A percentile compares a stretch with the other conserved stretches of the same genome.
These are phyloP conservation scores for Delphinapterus leucas DNA, from an alignment of 2,113 vertebrate species.

Conservation along the genomic window DNA sequence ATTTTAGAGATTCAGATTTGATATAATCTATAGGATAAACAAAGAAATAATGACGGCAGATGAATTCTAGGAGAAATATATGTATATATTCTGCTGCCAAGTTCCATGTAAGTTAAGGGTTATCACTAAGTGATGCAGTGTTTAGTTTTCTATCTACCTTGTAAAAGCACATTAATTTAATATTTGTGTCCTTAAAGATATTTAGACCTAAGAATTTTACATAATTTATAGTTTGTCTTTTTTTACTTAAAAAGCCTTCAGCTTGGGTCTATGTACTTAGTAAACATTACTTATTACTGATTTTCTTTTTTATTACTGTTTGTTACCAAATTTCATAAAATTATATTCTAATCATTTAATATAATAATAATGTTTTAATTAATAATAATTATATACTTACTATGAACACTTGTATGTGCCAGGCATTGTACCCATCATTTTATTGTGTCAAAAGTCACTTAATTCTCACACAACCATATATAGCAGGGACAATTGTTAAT, in stretches of 20 bases:
- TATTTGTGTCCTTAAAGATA: slow-evolving; percentile 2
- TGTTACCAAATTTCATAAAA: not conserved
- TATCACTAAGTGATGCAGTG: not conserved
- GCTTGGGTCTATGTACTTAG: not conserved
- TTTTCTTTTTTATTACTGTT: not conserved
- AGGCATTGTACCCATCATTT: not conserved
- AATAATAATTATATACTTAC: not conserved
- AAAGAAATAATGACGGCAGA: slow-evolving; percentile 44
- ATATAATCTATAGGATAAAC: slow-evolving; percentile 60
- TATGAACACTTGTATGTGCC: not conserved
- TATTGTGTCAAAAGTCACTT: slow-evolving; percentile 5
- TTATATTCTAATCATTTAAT: not conserved
- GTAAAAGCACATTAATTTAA: slow-evolving; percentile 7
- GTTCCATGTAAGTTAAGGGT: not conserved
- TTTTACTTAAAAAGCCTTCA: not conserved
- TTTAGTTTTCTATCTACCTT: not conserved
- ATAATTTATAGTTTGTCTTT: not conserved
- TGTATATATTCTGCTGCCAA: not conserved
- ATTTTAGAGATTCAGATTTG: slow-evolving; percentile 69
- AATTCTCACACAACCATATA: not conserved
- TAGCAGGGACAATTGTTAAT: not conserved
- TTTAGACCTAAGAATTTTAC: not conserved
- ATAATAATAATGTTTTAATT: not conserved
- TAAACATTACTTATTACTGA: not conserved
- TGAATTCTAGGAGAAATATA: not conserved